Base-by-base conservation (phyloP, 2,888 invertebrate species). In the Chrysolina americana region DNA sequence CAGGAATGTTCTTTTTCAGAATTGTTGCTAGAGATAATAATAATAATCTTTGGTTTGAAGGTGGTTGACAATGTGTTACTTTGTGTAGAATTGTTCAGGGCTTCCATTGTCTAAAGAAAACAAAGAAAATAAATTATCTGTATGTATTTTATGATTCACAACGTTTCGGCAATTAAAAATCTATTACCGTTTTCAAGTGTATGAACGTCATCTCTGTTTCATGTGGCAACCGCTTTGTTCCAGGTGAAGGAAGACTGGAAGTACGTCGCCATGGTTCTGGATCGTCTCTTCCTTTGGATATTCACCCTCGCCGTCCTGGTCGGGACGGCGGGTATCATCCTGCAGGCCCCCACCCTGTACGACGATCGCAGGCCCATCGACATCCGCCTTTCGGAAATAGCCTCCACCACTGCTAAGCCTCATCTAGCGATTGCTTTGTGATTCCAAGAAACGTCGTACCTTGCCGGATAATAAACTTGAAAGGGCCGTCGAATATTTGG, bases 241-340 rank as follows among this genome's bases (percentile, higher is more conserved):
- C 86, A 96, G 96, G 96, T 96, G 82, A 96, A 96, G 89, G 97
- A 98, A 90, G 98, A 98, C 91, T 98, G 98, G 98, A 98, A 98
- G 89, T 98, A 97, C 89, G 98, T 98, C 82, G 98, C 98, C 78
- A 97, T 98, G 96, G 98, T 98, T 81, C 91, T 98, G 87, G 98
- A 98, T 89, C 92, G 98, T 78, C 91, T 99, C 85, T 98, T 98
- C 90, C 92, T 98, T 84, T 98, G 97, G 95, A 97, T 98, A 88
- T 98, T 98, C 90, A 97, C 98, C 82, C 91, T 97, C 86, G 97
- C 98, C 66, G 98, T 98, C 85, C 91, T 98, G 79, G 95, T 97
- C 80, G 98, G 98, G 62, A 97, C 96, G 69, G 96, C 96, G 41
- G 96, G 96, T 70, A 97, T 98, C 87, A 97, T 98, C 85, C 91